These are phyloP conservation scores for Notarius lentiginosus DNA, from an alignment of 2,113 vertebrate genomes.

Conservation along the genomic window DNA sequence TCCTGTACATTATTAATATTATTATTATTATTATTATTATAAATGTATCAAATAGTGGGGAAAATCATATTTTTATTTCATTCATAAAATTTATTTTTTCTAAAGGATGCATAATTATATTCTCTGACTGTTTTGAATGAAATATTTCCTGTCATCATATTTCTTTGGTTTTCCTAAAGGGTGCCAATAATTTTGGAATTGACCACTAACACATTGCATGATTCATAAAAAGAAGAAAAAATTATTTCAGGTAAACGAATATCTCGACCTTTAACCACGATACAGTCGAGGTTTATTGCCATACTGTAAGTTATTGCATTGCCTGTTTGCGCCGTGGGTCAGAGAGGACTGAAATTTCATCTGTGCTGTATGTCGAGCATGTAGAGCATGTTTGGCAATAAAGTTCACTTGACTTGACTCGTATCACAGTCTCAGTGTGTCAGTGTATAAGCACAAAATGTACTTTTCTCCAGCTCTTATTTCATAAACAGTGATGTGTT, in stretches of 20 bases:
- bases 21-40: neutral
- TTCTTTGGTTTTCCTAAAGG: neutral
- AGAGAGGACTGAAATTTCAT: too few species aligned
- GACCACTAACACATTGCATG: neutral
- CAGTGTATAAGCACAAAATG: neutral
- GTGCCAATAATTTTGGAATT: neutral
- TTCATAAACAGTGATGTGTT: neutral
- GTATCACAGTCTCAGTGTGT: neutral
- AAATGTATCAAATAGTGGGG: neutral
- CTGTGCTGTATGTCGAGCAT: too few species aligned
- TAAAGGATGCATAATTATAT: neutral
- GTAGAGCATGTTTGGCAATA: too few species aligned
- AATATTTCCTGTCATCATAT: neutral
- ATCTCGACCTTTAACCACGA: neutral
- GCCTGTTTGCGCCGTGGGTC: too few species aligned
- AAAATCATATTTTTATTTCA: too few species aligned
- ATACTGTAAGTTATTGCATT: too few species aligned
- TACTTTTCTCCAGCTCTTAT: neutral
- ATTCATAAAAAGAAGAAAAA: too few species aligned
- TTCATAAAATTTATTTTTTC: neutral
- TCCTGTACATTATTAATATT: neutral
- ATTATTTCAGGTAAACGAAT: neutral
- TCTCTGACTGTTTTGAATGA: neutral
- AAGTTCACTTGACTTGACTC: too few species aligned
- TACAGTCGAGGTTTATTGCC: neutral